Conservation (phyloP, 1,140 invertebrate species). For the Achatina immaculata region DNA sequence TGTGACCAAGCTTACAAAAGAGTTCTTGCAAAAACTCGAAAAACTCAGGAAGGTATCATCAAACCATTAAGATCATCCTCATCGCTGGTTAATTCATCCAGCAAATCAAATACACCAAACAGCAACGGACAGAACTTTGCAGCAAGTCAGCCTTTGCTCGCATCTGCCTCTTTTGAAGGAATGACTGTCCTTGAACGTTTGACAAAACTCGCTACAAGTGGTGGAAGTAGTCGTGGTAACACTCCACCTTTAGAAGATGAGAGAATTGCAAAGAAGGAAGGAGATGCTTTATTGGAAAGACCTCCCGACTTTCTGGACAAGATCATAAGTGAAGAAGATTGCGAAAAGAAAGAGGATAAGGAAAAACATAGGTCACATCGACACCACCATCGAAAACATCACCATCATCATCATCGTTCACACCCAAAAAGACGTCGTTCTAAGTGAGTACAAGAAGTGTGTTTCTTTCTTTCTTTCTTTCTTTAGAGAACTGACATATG, state of each 20-base stretch:
- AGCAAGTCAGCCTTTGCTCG: not conserved
- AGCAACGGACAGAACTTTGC: conserved; percentile 22
- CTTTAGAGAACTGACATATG: too few relatives aligned
- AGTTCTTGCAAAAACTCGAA: conserved; percentile 84
- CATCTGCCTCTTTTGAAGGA: conserved; percentile 31
- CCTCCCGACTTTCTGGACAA: conserved; percentile 36
- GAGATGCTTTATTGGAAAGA: conserved; percentile 35
- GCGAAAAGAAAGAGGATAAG: conserved; percentile 36
- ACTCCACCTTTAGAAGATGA: conserved; percentile 33
- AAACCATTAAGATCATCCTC: conserved; percentile 28
- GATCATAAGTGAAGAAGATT: conserved; percentile 21
- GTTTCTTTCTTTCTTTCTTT: too few relatives aligned
- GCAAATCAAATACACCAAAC: conserved; percentile 30
- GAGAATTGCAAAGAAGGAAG: conserved; percentile 29
- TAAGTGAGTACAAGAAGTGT: conserved; percentile 45
- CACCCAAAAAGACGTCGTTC: conserved; percentile 44
- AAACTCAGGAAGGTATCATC: conserved; percentile 44
- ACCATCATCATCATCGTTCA: conserved; percentile 47
- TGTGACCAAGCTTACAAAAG: conserved; percentile 95
- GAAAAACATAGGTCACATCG: conserved; percentile 44
- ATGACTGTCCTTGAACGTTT: conserved; percentile 37
- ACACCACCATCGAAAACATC: conserved; percentile 50
- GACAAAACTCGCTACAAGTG: conserved; percentile 35
- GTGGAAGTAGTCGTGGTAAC: conserved; percentile 40
- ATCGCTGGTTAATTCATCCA: conserved; percentile 18